Evolutionary conservation across 2,113 vertebrate genomes (phyloP).

Genomic region (Pyxicephalus adspersus): DNA sequence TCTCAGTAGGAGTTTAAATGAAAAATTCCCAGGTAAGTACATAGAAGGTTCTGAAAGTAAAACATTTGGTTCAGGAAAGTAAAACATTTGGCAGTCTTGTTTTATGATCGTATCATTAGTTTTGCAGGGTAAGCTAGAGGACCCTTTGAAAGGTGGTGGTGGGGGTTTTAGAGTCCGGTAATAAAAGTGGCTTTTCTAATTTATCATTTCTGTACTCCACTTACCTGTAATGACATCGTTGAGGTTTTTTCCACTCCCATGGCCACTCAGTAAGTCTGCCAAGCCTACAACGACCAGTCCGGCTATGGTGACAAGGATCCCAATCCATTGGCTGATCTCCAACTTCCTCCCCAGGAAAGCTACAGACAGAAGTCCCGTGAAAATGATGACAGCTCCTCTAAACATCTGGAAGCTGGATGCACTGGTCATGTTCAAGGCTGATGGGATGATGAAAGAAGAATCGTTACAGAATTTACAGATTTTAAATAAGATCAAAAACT

Average conservation of each 20-base stretch:
- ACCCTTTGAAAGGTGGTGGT: no score
- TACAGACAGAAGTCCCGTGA: slow-evolving; percentile 90
- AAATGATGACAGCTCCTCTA: slow-evolving; percentile 89
- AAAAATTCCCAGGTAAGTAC: no score
- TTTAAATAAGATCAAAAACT: neutral
- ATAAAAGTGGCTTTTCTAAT: no score
- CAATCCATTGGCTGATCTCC: slow-evolving; percentile 83
- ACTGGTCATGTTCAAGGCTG: slow-evolving; percentile 93
- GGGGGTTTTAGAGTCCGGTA: no score
- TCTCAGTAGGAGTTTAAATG: no score
- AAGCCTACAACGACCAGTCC: slow-evolving; percentile 89
- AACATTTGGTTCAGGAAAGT: no score
- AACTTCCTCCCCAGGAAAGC: slow-evolving; percentile 86
- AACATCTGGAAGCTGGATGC: slow-evolving; percentile 98
- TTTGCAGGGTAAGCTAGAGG: no score
- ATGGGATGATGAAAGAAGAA: neutral
- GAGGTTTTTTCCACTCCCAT: slow-evolving; percentile 71
- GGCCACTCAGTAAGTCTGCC: slow-evolving; percentile 78
- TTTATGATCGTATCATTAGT: no score
- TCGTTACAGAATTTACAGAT: neutral
- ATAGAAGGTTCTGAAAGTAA: no score
- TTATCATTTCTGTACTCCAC: neutral
- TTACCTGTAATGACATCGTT: slow-evolving; percentile 88
- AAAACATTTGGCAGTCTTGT: no score
- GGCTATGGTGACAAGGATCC: slow-evolving; percentile 86